Evolutionary conservation across 2,888 invertebrate species (phyloP).

Genomic region (Apotomis capreana): DNA sequence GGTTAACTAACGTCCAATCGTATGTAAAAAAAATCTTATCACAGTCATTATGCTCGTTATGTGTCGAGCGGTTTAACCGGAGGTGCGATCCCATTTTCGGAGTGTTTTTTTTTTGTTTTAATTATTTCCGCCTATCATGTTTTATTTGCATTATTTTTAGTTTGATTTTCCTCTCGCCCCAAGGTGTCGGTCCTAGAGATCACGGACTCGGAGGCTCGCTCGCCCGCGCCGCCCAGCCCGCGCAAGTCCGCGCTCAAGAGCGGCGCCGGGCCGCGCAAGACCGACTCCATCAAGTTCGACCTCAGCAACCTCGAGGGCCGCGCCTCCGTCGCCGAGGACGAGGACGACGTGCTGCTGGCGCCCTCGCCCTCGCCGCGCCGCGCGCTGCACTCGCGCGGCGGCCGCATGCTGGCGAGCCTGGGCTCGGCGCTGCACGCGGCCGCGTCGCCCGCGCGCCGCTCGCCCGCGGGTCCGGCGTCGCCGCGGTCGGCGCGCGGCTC

Average conservation of each 20-base stretch:
- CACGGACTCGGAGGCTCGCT: constrained; percentile 49
- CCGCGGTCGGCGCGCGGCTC: constrained; percentile 9
- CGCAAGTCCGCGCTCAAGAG: constrained; percentile 71
- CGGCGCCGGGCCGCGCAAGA: constrained; percentile 57
- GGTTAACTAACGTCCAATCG: no score
- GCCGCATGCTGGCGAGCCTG: constrained; percentile 53
- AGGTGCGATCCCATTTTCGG: no score
- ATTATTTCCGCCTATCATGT: background rate
- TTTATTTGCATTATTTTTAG: constrained; percentile 18
- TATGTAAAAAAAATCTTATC: no score
- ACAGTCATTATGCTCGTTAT: no score
- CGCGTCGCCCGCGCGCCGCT: background rate
- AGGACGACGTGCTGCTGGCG: constrained; percentile 53
- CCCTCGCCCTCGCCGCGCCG: constrained; percentile 58
- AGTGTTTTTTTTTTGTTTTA: background rate
- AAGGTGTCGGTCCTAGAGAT: constrained; percentile 59
- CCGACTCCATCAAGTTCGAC: constrained; percentile 75
- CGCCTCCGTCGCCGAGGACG: constrained; percentile 44
- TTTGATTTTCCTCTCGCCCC: constrained; percentile 4
- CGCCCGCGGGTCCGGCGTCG: background rate
- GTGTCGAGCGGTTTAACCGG: no score
- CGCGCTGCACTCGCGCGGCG: constrained; percentile 59
- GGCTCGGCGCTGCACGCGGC: constrained; percentile 45
- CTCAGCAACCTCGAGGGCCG: constrained; percentile 65
- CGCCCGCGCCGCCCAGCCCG: constrained; percentile 58